Base-by-base conservation (phyloP, 30 jellyfish, hydroid and myxozoan genomes). In the Hydractinia symbiolongicarpus region DNA sequence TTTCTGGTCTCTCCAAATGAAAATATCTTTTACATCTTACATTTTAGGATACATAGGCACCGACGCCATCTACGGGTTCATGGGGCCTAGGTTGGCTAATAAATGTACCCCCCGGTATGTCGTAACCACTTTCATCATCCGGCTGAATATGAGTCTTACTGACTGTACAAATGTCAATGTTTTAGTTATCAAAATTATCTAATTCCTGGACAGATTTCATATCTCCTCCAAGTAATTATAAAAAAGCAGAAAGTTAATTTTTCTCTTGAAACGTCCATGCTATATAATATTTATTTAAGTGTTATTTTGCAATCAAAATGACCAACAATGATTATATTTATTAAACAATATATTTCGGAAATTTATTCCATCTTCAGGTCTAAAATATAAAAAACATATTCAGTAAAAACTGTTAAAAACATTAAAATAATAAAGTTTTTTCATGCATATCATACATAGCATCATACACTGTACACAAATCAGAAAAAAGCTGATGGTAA, bases 101-200 rank as follows among this genome's bases (percentile, higher is more conserved):
- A 83, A 83, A 83, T 76, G 82, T 30, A 73, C 58, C 73, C 30
- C 91, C 91, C 55, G 88, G 87, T 5, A 83, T 73, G 19, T 58
- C 69, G 69, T 58, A 58, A 16, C 69, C 3, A 58, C 69, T 58
- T 58, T 58, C 69, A 58, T 58, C 69, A 58, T 58, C 69, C 69
- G 69, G 69, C 19, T 58, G 69, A 11, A 58, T 16, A 16, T 58
- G 69, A 16, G 69, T 58, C 19, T 58, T 3, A 58, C 69, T 58
- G 19, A 58, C 69, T 58, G 69, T 11, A 58, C 15, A 58, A 58
- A 0, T 58, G 19, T 58, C 69, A 16, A 58, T 58, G 69, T 58
- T 58, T 1, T 58, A 58, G 69, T 16, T 58, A 11, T 58, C 69
- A 58, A 58, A 13, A 58, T 11, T 58, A 58, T 58, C 17, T 16